These are phyloP conservation scores for Eleutherodactylus coqui DNA, from an alignment of 2,797 vertebrate species.

Conservation along the genomic window DNA sequence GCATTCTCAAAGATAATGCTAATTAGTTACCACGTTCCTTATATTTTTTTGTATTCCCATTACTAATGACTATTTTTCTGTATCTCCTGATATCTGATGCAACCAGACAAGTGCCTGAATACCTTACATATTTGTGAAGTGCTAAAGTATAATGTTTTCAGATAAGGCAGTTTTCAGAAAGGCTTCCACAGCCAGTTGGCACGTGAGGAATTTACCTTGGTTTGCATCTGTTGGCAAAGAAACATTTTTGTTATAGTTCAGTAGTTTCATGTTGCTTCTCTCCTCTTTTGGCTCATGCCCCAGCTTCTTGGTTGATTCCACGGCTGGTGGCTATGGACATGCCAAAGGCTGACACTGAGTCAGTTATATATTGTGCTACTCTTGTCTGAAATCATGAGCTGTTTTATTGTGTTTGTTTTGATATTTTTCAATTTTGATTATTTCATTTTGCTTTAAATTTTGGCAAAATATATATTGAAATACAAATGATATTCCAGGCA, in stretches of 20 bases:
- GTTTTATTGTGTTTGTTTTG: neutral
- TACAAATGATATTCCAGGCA: neutral
- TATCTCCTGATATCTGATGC: neutral
- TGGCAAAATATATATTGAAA: neutral
- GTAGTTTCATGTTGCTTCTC: constrained; percentile 70
- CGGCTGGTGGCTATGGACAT: constrained; percentile 65
- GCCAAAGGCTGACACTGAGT: constrained; percentile 63
- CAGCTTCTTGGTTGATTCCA: constrained; percentile 69
- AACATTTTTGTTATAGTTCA: constrained; percentile 62
- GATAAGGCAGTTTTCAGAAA: constrained; percentile 62
- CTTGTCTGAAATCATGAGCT: neutral
- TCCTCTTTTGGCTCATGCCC: constrained; percentile 70
- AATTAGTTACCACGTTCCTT: neutral
- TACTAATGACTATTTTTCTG: neutral
- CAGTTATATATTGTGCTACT: constrained; percentile 50
- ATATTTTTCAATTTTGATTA: neutral
- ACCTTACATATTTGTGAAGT: constrained; percentile 28
- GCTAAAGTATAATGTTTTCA: constrained; percentile 45
- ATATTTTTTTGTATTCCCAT: neutral
- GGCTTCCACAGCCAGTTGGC: constrained; percentile 73
- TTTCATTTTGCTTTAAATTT: neutral
- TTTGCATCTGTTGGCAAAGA: constrained; percentile 74
- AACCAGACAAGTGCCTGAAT: neutral
- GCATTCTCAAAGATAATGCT: neutral
- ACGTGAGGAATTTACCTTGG: constrained; percentile 71